These are phyloP conservation scores for Fratercula arctica DNA, from an alignment of 2,797 vertebrate species.

Conservation along the genomic window DNA sequence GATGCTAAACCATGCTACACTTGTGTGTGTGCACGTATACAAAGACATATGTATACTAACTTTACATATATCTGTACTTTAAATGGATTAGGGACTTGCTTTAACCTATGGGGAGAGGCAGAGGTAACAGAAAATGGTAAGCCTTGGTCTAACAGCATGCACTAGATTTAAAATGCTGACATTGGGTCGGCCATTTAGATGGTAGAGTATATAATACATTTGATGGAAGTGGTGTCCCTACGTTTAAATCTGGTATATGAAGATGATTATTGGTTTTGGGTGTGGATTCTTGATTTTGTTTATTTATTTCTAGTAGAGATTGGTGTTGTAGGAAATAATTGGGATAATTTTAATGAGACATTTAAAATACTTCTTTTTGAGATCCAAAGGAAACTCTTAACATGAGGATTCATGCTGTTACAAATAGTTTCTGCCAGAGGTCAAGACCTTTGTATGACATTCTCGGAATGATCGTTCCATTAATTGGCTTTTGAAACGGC, in stretches of 20 bases:
- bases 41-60: background rate
- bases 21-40: accelerated
- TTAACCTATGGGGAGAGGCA: background rate
- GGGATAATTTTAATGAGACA: background rate
- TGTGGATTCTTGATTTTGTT: background rate
- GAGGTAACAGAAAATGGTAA: background rate
- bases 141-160: background rate
- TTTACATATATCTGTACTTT: background rate
- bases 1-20: background rate
- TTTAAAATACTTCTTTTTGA: background rate
- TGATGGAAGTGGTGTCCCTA: background rate
- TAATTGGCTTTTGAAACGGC: background rate
- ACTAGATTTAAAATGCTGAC: background rate
- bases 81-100: background rate
- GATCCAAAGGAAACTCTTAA: background rate
- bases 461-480: background rate
- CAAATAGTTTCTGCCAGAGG: background rate
- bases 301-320: background rate
- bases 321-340: background rate
- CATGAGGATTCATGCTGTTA: background rate
- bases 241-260: background rate
- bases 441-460: background rate
- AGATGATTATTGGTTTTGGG: background rate
- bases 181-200: background rate
- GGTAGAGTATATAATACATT: background rate